Conservation (phyloP, 2,113 vertebrate genomes). For the Apteryx mantelli region DNA sequence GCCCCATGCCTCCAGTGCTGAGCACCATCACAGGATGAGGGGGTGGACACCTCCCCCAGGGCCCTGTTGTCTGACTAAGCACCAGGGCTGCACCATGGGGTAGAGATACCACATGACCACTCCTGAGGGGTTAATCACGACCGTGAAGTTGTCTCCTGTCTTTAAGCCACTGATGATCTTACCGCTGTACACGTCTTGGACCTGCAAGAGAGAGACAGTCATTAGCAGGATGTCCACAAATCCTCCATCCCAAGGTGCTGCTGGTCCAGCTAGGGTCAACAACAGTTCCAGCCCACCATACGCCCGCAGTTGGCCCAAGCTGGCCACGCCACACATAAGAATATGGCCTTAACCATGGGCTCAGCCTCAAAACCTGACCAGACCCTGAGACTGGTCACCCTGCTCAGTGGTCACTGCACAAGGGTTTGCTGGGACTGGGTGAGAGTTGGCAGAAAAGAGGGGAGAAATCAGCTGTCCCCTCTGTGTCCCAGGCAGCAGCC, state of each 20-base stretch:
- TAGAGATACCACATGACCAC: constrained; percentile 94
- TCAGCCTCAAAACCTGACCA: not conserved
- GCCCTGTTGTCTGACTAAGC: not conserved
- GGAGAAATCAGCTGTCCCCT: not conserved
- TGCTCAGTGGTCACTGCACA: not conserved
- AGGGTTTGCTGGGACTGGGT: not conserved
- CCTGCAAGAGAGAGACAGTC: constrained; percentile 65
- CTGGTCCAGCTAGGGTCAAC: not conserved
- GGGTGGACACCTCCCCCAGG: accelerated
- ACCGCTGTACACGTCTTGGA: constrained; percentile 77
- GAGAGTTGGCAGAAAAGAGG: not conserved
- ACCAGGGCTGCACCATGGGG: constrained; percentile 37
- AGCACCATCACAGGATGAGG: not conserved
- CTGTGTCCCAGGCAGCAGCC: not conserved
- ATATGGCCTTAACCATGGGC: no score
- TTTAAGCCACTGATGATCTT: constrained; percentile 67
- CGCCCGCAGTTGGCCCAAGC: no score
- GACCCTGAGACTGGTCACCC: not conserved
- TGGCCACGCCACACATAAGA: no score
- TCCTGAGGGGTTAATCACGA: constrained; percentile 88
- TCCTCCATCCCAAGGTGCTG: not conserved
- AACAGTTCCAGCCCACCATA: not conserved
- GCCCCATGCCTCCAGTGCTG: accelerated
- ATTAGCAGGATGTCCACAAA: not conserved
- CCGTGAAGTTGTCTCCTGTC: constrained; percentile 79